Conservation (phyloP, 2,113 vertebrate species). For the Tragulus kanchil region DNA sequence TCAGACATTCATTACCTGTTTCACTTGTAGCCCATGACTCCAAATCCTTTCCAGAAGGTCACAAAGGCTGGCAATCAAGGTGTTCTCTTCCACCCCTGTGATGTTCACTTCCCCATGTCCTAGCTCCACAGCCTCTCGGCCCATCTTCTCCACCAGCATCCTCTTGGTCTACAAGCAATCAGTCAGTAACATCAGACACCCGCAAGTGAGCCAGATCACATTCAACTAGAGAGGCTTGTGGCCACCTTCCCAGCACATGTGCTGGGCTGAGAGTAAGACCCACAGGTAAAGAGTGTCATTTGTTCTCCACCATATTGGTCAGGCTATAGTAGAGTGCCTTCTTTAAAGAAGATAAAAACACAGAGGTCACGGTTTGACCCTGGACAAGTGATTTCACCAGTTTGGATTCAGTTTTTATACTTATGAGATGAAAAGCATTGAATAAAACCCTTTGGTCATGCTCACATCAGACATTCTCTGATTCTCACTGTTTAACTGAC, state of each 20-base stretch:
- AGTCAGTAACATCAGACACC: slow-evolving; percentile 65
- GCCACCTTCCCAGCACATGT: background rate
- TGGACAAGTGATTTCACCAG: slow-evolving; percentile 6
- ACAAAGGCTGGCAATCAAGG: slow-evolving; percentile 92
- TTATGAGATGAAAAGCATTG: slow-evolving; percentile 15
- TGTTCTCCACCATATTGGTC: background rate
- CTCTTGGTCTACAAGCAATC: slow-evolving; percentile 89
- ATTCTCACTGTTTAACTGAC: slow-evolving; percentile 50
- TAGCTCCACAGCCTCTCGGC: slow-evolving; percentile 91
- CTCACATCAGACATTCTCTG: slow-evolving; percentile 16
- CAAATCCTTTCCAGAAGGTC: slow-evolving; percentile 93
- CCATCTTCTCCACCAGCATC: slow-evolving; percentile 93
- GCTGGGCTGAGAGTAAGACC: background rate
- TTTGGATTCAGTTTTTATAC: slow-evolving; percentile 4
- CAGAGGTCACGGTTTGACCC: background rate
- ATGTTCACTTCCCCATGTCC: slow-evolving; percentile 93
- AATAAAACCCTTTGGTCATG: slow-evolving; percentile 55
- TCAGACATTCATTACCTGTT: slow-evolving; percentile 87
- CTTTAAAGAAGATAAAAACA: slow-evolving; percentile 43
- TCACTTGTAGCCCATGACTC: slow-evolving; percentile 92
- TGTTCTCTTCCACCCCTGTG: slow-evolving; percentile 93
- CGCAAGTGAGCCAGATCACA: slow-evolving; percentile 4
- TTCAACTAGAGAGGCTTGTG: background rate
- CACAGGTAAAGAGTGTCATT: background rate
- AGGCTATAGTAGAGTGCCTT: background rate